phyloP scores from a whole-genome alignment of 2,113 vertebrate species.

The Sceloporus tristichus region DNA sequence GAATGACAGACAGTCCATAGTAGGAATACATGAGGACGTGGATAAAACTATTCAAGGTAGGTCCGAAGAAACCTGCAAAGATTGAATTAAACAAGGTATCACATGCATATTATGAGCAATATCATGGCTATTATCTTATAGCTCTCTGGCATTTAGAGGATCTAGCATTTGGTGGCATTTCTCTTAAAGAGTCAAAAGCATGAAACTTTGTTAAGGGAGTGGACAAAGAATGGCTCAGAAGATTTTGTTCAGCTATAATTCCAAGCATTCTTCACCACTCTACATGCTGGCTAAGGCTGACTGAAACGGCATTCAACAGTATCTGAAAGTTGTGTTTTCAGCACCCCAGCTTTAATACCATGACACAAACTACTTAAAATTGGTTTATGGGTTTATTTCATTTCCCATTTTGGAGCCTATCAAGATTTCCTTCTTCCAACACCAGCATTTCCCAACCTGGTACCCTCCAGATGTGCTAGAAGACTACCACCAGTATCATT shows the following conservation, averaged over 20 bases:
- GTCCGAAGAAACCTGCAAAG: slow-evolving; percentile 88
- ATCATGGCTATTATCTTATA: background rate
- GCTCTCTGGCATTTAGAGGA: background rate
- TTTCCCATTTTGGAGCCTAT: background rate
- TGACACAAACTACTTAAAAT: background rate
- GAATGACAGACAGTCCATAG: slow-evolving; percentile 87
- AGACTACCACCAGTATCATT: background rate
- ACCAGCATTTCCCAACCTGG: background rate
- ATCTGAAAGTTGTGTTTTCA: too few species aligned
- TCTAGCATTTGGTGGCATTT: background rate
- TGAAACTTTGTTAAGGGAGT: too few species aligned
- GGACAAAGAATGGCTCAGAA: too few species aligned
- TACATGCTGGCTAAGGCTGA: too few species aligned
- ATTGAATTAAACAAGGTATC: slow-evolving; percentile 13
- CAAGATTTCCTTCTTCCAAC: background rate
- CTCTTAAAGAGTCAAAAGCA: background rate
- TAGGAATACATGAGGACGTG: slow-evolving; percentile 92
- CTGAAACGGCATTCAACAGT: too few species aligned
- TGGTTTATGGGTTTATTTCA: background rate
- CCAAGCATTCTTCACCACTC: too few species aligned
- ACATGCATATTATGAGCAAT: background rate
- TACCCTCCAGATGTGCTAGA: background rate
- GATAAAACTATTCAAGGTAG: slow-evolving; percentile 90
- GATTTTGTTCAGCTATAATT: too few species aligned
- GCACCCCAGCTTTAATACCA: too few species aligned